Evolutionary conservation across 2,888 invertebrate genomes (phyloP), one percentile per base, ranked within the genome.

Genomic region (Tipula vernalis): DNA sequence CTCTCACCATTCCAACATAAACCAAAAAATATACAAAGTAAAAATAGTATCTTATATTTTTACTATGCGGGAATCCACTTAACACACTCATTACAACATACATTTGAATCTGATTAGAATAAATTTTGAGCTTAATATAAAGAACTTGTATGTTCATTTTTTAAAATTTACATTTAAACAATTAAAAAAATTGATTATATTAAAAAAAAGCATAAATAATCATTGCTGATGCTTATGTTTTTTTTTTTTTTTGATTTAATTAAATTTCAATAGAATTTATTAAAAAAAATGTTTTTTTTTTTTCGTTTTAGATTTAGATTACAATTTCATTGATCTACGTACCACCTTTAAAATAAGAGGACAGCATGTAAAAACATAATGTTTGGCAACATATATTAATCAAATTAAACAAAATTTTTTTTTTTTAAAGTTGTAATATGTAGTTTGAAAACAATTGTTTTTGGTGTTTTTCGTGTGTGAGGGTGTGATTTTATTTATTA

Each of bases 301-400:
- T 42, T 86, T 83, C 83, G 42, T 85, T 47, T 84, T 87, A 86
- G 87, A 87, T 86, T 71, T 71, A 71, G 71, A 71, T 71, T 71
- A 57, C 51, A 57, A 57, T 57, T 57, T 57, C 51, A 87, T 88
- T 87, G 87, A 87, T 87, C 88, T 89, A 88, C 88, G 87, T 89
- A 88, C 88, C 88, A 88, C 88, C 88, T 89, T 86, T 86, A 36
- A 71, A 83, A 87, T 87, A 87, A 87, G 87, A 88, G 88, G 88
- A 88, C 86, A 88, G 88, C 88, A 88, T 88, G 88, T 88, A 89
- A 88, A 88, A 89, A 88, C 87, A 87, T 86, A 88, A 88, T 87
- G 42, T 86, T 51, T 87, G 87, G 88, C 88, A 87, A 88, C 84
- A 87, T 86, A 87, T 87, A 86, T 87, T 85, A 87, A 85, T 51